Conservation (phyloP, 2,113 vertebrate species). For the Hipposideros armiger region DNA sequence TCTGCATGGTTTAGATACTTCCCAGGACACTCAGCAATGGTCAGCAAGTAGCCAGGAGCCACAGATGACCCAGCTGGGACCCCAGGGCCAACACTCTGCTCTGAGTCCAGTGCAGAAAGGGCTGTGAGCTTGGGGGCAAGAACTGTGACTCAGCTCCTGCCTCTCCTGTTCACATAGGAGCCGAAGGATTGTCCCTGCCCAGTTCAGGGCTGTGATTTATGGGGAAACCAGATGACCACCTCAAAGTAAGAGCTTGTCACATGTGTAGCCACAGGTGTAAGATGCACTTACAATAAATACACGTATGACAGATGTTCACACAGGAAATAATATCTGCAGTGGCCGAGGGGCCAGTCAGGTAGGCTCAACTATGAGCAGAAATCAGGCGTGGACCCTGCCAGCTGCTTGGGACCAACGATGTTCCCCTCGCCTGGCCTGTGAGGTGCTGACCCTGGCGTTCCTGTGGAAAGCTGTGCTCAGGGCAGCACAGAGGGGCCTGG, state of each 20-base stretch:
- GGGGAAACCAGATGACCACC: background rate
- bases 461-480: background rate
- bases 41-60: too few relatives aligned
- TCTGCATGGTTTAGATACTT: too few relatives aligned
- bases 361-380: background rate
- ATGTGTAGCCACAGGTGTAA: background rate
- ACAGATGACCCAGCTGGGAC: background rate
- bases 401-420: too few relatives aligned
- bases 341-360: background rate
- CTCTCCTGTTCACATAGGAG: background rate
- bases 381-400: background rate
- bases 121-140: background rate
- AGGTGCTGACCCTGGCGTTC: too few relatives aligned
- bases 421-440: too few relatives aligned
- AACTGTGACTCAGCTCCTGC: background rate
- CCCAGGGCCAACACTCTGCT: background rate
- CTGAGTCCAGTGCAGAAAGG: background rate
- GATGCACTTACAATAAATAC: too few relatives aligned
- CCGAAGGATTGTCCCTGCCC: background rate
- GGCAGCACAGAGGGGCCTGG: background rate
- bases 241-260: background rate
- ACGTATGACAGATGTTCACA: too few relatives aligned
- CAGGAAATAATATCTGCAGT: too few relatives aligned
- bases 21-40: too few relatives aligned
- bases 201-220: background rate